Evolutionary conservation across 2,113 vertebrate genomes (phyloP).

Genomic region (human): GRCh38 chr13:50541001-50541500

Average conservation of each 20-base stretch:
- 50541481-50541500: no score
- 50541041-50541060: background rate
- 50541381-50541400: no score
- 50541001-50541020: background rate
- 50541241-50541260: background rate
- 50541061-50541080: conserved; percentile 21
- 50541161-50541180: background rate
- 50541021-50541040: background rate
- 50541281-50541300: background rate
- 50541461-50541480: no score
- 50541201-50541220: background rate
- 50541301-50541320: background rate
- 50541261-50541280: background rate
- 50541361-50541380: background rate
- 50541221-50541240: background rate
- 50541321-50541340: background rate
- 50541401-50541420: no score
- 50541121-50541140: background rate
- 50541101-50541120: background rate
- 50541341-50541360: background rate
- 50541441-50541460: no score
- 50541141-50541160: background rate
- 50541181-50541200: background rate
- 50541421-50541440: no score
- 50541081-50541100: background rate